Conservation (phyloP, 2,113 vertebrate genomes). For the Eptatretus burgeri region DNA sequence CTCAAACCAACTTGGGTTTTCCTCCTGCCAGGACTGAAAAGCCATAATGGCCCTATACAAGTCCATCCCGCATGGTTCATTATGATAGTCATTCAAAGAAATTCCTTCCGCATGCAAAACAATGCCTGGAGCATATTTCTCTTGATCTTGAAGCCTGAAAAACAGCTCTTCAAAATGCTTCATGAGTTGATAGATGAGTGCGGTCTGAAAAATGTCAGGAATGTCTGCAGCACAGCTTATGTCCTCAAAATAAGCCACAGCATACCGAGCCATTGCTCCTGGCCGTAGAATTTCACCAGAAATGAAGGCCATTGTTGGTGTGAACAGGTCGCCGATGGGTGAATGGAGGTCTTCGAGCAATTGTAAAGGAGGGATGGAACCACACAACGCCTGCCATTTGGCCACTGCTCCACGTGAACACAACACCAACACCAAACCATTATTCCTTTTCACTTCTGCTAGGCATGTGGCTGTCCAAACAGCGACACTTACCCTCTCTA, state of each 20-base stretch:
- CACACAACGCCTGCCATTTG: conserved; percentile 53
- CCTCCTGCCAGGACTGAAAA: conserved; percentile 32
- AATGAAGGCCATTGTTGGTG: conserved; percentile 45
- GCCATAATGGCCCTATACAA: conserved; percentile 28
- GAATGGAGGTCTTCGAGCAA: conserved; percentile 33
- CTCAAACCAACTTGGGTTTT: conserved; percentile 49
- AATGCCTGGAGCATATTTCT: conserved; percentile 44
- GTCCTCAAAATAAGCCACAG: conserved; percentile 59
- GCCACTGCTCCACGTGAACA: conserved; percentile 54
- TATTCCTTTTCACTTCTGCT: conserved; percentile 23
- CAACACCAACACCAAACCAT: conserved; percentile 49
- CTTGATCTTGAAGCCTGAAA: conserved; percentile 52
- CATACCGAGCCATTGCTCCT: conserved; percentile 40
- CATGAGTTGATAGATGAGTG: conserved; percentile 43
- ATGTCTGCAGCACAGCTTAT: conserved; percentile 30
- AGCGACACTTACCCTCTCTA: conserved; percentile 33
- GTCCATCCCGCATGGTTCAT: conserved; percentile 26
- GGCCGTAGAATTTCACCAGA: conserved; percentile 48
- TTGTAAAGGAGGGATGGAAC: not conserved
- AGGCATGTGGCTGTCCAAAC: conserved; percentile 54
- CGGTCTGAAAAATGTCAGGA: conserved; percentile 44
- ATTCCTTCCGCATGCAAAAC: conserved; percentile 35
- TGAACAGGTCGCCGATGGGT: conserved; percentile 42
- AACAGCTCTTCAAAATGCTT: conserved; percentile 58
- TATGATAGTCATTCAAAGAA: conserved; percentile 25